Base-by-base conservation (phyloP, 1,140 invertebrate genomes). In the Lordiphosa collinella region DNA sequence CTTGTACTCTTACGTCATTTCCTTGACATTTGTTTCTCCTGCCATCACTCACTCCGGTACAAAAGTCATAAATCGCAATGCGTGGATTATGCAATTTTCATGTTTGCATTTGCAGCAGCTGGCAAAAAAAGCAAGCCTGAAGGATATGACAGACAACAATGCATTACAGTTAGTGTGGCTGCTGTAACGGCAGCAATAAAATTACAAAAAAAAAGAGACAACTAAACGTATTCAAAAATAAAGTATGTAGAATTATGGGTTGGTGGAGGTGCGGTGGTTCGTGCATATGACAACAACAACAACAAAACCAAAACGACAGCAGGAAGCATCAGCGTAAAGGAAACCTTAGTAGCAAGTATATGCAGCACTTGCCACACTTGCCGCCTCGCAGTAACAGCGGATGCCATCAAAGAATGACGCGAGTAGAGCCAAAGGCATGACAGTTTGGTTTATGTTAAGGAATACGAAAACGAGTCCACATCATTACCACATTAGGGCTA, bases 41-140 rank as follows among this genome's bases (percentile, higher is more conserved):
- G 59, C 68, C 73, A 78, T 84, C 78, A 84, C 52, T 84, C 78
- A 84, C 43, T 44, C 59, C 65, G 54, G 36, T 56, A 75, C 68
- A 73, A 73, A 84, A 84, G 78, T 84, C 78, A 84, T 84, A 84
- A 84, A 84, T 84, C 78, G 78, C 79, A 82, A 84, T 85, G 78
- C 78, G 79, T 84, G 78, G 78, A 84, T 84, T 84, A 84, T 84
- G 78, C 67, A 84, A 84, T 84, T 84, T 84, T 84, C 78, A 84
- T 84, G 79, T 84, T 84, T 69, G 68, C 79, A 68, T 84, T 82
- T 62, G 58, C 68, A 41, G 34, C 44, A 34, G 37, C 57, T 55
- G 25, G 13, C 10, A 36, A 32, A 29, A 35, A 22, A 13, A 36
- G 12, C 34, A 43, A 16, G 40, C 38, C 52, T 22, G 58, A 54